Conservation (phyloP, 2,888 invertebrate genomes). For the Griposia aprilina region DNA sequence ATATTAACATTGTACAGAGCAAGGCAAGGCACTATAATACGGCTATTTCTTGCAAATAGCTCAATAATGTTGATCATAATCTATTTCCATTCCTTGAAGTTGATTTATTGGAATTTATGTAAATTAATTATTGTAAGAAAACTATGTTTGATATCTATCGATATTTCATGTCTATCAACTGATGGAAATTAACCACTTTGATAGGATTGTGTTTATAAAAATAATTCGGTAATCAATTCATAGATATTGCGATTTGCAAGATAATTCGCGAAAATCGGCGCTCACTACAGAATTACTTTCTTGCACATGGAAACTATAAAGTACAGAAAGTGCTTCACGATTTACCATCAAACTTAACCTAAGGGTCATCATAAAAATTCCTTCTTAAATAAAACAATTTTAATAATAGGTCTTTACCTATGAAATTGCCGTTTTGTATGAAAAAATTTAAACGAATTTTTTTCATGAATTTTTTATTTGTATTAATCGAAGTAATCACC, state of each 20-base stretch:
- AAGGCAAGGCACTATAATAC: not conserved
- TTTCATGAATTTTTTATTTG: too few relatives aligned
- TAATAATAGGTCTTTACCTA: too few relatives aligned
- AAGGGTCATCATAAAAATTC: not conserved
- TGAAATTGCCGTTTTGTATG: too few relatives aligned
- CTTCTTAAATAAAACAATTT: not conserved
- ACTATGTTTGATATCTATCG: not conserved
- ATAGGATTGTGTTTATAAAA: not conserved
- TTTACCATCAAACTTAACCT: not conserved
- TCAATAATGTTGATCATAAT: constrained; percentile 4
- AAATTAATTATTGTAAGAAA: not conserved
- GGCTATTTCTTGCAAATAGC: not conserved
- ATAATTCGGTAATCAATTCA: not conserved
- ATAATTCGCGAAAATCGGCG: too few relatives aligned
- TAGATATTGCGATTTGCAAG: not conserved
- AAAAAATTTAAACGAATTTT: too few relatives aligned
- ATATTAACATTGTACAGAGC: not conserved
- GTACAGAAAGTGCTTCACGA: not conserved
- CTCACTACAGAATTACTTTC: not conserved
- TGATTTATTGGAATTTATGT: constrained; percentile 2
- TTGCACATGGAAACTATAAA: not conserved
- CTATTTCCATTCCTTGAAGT: not conserved
- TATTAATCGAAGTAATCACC: too few relatives aligned
- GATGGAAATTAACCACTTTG: not conserved
- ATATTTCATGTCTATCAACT: not conserved